Evolutionary conservation across 2,797 vertebrate genomes (phyloP), one percentile per base, ranked within the genome.

Genomic region (Tenualosa thibaudeaui): DNA sequence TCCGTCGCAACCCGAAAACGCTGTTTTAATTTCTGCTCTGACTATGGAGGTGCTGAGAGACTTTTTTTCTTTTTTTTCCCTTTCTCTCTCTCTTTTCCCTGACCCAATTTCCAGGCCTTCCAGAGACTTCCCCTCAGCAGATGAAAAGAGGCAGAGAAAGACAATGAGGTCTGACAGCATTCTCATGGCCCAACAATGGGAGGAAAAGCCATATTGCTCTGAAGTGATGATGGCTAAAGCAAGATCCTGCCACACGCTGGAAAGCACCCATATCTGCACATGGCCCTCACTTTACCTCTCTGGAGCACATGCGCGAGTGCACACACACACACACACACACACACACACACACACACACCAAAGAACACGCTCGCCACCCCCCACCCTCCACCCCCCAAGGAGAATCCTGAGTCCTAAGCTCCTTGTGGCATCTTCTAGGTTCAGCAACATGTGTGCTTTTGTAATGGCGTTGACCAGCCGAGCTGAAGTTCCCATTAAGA

Each of bases 181-280:
- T 91, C 90, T 92, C 91, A 92, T 89, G 87, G 82, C 89, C 83
- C 82, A 91, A 95, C 95, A 96, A 95, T 94, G 84, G 91, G 90
- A 95, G 94, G 95, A 96, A 95, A 94, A 93, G 86, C 90, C 90
- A 89, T 88, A 90, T 89, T 90, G 90, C 87, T 81, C 82, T 83
- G 89, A 89, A 86, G 90, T 91, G 93, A 93, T 92, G 92, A 93
- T 90, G 90, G 90, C 89, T 90, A 89, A 71, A 37, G 31, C 65
- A 2, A 62, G 58, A n/a, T 93, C 91, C 90, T 82, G 89, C 84
- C 89, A 85, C 86, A 87, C 90, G 87, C 88, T 93, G 90, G 90
- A 94, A 93, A 92, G 71, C 86, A 43, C 85, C 31, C 3, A 83
- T 75, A 62, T 13, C 54, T 81, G 82, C 82, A 75, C 68, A 13